Percentiles rank a stretch among this genome's conserved stretches.
phyloP scores from a whole-genome alignment of 1,140 invertebrate genomes.

The Tribolium castaneum region DNA sequence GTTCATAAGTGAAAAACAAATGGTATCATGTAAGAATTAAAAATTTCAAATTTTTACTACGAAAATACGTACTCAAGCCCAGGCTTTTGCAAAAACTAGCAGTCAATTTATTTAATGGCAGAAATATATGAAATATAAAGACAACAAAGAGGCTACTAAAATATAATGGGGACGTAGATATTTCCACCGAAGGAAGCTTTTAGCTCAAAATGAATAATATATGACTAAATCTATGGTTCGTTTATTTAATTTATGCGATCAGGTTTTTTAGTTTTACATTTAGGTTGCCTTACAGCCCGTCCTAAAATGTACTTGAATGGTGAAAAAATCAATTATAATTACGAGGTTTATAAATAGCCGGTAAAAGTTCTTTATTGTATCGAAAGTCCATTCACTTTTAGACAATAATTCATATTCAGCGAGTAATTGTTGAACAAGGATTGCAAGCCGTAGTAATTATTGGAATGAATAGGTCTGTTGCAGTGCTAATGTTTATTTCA shows the following conservation, averaged over 20 bases:
- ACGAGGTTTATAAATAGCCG: neutral
- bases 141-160: neutral
- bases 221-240: neutral
- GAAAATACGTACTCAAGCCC: neutral
- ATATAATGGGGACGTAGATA: neutral
- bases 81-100: neutral
- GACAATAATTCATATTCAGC: constrained; percentile 19
- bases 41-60: neutral
- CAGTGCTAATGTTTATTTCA: constrained; percentile 14
- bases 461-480: neutral
- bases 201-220: neutral
- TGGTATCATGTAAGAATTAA: too few relatives aligned
- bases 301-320: neutral
- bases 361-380: constrained; percentile 30
- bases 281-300: neutral
- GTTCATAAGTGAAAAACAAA: too few relatives aligned
- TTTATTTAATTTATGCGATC: neutral
- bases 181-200: neutral
- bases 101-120: neutral
- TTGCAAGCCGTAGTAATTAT: neutral
- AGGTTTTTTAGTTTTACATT: neutral
- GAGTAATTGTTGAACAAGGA: constrained; percentile 13
- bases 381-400: constrained; percentile 31
- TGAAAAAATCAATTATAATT: neutral
- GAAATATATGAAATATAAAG: neutral